A percentile compares a stretch with the other conserved stretches of the same genome.
Conservation (phyloP, 2,888 invertebrate genomes). For the Lutraria lutraria region DNA sequence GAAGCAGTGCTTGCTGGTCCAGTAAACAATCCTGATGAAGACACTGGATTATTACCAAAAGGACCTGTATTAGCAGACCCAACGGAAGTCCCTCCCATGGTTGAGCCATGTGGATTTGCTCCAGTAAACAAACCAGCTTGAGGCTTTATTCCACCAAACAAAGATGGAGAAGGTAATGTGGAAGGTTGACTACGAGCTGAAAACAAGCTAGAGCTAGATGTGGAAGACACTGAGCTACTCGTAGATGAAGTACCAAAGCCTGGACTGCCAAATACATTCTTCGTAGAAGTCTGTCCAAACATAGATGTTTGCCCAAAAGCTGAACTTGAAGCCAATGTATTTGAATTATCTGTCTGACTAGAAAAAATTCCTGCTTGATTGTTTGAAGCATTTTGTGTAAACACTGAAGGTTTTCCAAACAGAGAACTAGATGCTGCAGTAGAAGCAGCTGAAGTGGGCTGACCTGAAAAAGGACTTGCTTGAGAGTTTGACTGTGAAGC, state of each 20-base stretch:
- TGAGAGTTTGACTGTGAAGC: background rate
- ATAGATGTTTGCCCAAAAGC: background rate
- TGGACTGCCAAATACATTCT: conserved; percentile 4
- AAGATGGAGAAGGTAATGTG: background rate
- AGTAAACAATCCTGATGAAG: conserved; percentile 32
- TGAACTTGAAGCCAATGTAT: background rate
- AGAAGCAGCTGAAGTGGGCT: background rate
- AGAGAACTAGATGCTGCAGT: conserved; percentile 27
- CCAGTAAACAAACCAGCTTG: background rate
- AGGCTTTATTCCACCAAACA: conserved; percentile 1
- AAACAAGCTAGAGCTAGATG: conserved; percentile 26
- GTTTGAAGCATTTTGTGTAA: conserved; percentile 26
- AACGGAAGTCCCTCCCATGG: conserved; percentile 14
- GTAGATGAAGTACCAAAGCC: background rate
- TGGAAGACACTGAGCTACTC: background rate
- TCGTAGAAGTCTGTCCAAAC: background rate
- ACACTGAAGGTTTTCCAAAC: conserved; percentile 35
- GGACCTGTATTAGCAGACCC: conserved; percentile 5
- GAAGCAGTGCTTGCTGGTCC: conserved; percentile 28
- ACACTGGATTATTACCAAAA: background rate
- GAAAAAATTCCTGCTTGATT: conserved; percentile 10
- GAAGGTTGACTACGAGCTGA: background rate
- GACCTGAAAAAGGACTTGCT: background rate
- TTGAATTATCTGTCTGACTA: background rate
- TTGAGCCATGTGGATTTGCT: background rate